These are phyloP conservation scores for Xenopus petersii DNA, from an alignment of 2,797 vertebrate species.

Conservation along the genomic window DNA sequence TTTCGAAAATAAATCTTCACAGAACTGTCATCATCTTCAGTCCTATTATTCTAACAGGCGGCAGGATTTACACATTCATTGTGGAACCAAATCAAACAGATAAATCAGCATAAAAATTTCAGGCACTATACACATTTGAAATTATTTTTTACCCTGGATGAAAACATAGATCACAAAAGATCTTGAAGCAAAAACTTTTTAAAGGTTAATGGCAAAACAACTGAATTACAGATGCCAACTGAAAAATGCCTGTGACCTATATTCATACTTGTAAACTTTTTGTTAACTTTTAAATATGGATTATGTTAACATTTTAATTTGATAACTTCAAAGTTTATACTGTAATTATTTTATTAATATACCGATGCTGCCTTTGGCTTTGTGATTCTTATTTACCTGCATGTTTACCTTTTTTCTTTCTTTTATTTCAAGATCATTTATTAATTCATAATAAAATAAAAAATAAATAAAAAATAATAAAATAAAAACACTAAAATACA, in stretches of 20 bases:
- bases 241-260: neutral
- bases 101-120: slow-evolving; percentile 34
- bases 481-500: no score
- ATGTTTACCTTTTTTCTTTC: no score
- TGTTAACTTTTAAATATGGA: no score
- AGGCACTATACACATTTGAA: slow-evolving; percentile 1
- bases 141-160: neutral
- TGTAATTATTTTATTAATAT: no score
- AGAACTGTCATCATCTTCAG: slow-evolving; percentile 21
- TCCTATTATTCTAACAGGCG: slow-evolving; percentile 34
- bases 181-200: slow-evolving; percentile 5
- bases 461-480: no score
- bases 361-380: no score
- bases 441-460: no score
- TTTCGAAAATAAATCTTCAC: slow-evolving; percentile 35
- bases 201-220: slow-evolving; percentile 2
- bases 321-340: no score
- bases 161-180: neutral
- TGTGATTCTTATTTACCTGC: no score
- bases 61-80: slow-evolving; percentile 38
- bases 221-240: neutral
- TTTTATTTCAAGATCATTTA: no score
- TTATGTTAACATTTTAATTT: no score
- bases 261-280: no score
- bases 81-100: slow-evolving; percentile 35